Evolutionary conservation across 2,113 vertebrate species (phyloP), one percentile per base, ranked within the genome.

Genomic region (Hoplias malabaricus): DNA sequence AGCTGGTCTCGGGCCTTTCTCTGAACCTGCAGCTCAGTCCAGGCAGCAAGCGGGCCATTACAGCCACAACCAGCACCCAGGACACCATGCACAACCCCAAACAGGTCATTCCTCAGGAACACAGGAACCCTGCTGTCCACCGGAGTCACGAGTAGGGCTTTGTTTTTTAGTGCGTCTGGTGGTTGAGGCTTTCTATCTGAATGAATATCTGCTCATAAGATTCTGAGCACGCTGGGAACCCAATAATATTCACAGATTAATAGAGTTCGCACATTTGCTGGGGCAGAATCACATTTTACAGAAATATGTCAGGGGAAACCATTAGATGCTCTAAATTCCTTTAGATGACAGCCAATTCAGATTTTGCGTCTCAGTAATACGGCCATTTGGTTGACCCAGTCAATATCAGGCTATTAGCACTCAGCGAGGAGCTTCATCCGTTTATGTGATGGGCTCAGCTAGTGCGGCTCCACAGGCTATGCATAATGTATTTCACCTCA

Each of bases 1-100:
- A 98, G 90, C 86, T 99, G 75, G 96, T 99, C 29, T 95, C 98
- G 0, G 95, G 96, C 38, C 93, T 99, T 13, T 94, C 96, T 0
- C 86, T 98, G 40, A 90, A 93, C 78, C 92, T 99, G 42, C 94
- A 96, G 77, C 94, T 96, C 77, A 94, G 92, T n/a, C 33, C 90
- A 0, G 94, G 93, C 10, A 92, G 92, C 86, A 92, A 86, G 91
- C 92, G 87, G 70, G 94, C 93, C 69, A 86, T 99, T 16, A 88
- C 95, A 0, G 95, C 94, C 14, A 95, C 95, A 1, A 84, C 94
- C 1, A 78, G 91, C 6, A 96, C 96, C 0, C 94, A 96, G 54
- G 96, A 97, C 82, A 88, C 95, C 77, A 94, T 96, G 1, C 92
- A 92, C 1, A 88, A 90, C 1, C 94, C 92, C 3, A 95, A 96